Conservation (phyloP, 2,888 invertebrate species). For the Corbicula japonica region DNA sequence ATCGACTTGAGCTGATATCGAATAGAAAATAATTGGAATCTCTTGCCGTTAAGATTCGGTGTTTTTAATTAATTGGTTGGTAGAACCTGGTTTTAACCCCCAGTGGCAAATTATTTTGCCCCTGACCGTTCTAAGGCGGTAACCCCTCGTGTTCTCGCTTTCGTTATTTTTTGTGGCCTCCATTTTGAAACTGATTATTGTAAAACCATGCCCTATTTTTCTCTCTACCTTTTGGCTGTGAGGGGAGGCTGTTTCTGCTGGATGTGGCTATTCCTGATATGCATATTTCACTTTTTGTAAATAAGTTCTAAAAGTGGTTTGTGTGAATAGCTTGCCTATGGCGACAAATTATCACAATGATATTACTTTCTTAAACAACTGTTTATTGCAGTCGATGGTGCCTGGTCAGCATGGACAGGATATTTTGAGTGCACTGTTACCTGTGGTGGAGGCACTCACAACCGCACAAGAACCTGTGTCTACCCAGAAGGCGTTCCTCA, state of each 20-base stretch:
- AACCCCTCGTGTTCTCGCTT: too few relatives aligned
- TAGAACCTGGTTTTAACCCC: too few relatives aligned
- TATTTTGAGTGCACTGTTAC: slow-evolving; percentile 46
- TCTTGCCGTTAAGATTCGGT: too few relatives aligned
- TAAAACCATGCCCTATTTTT: too few relatives aligned
- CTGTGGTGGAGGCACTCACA: slow-evolving; percentile 47
- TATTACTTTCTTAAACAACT: neutral
- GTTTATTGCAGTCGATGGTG: slow-evolving; percentile 47
- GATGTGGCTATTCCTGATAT: neutral
- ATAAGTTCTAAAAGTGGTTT: neutral
- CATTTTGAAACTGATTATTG: too few relatives aligned
- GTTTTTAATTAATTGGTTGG: too few relatives aligned
- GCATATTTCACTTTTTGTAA: neutral
- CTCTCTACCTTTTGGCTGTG: neutral
- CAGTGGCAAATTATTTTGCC: too few relatives aligned
- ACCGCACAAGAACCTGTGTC: slow-evolving; percentile 36
- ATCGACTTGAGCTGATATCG: too few relatives aligned
- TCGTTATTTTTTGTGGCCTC: too few relatives aligned
- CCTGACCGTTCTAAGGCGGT: too few relatives aligned
- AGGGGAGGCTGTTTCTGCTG: neutral
- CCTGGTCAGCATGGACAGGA: slow-evolving; percentile 44
- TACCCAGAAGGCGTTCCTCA: slow-evolving; percentile 24
- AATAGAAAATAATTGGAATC: too few relatives aligned
- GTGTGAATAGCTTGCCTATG: neutral
- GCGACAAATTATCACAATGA: neutral